Conservation (phyloP, 2,113 vertebrate species). For the Gymnorhina tibicen region DNA sequence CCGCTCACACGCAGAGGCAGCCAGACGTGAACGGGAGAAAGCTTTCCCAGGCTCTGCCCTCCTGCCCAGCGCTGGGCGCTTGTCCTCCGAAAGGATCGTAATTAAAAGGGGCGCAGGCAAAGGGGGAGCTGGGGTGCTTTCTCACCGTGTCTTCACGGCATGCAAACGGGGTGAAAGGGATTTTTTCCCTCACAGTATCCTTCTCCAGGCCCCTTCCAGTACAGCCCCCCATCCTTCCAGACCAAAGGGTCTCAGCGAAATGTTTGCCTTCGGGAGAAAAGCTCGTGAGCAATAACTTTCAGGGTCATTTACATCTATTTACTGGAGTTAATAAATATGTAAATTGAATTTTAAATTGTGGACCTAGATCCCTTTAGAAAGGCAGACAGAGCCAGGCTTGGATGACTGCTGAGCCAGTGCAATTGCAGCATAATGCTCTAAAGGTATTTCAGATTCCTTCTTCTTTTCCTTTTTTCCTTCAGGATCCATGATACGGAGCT, state of each 20-base stretch:
- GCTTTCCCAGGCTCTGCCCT: constrained; percentile 49
- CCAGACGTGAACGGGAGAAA: constrained; percentile 79
- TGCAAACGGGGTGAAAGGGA: background rate
- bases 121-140: background rate
- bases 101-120: background rate
- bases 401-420: background rate
- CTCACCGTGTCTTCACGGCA: background rate
- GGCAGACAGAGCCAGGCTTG: background rate
- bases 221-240: background rate
- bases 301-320: background rate
- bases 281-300: background rate
- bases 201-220: background rate
- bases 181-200: background rate
- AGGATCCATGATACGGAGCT: background rate
- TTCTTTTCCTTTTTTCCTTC: background rate
- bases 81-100: background rate
- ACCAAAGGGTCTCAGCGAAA: constrained; percentile 32
- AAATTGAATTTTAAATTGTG: background rate
- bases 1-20: constrained; percentile 69
- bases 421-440: background rate
- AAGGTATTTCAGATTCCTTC: background rate
- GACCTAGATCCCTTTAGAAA: background rate
- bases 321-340: constrained; percentile 6
- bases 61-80: background rate
- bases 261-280: background rate